These are phyloP conservation scores for Mus caroli DNA, from an alignment of 2,797 vertebrate genomes.

Conservation along the genomic window DNA sequence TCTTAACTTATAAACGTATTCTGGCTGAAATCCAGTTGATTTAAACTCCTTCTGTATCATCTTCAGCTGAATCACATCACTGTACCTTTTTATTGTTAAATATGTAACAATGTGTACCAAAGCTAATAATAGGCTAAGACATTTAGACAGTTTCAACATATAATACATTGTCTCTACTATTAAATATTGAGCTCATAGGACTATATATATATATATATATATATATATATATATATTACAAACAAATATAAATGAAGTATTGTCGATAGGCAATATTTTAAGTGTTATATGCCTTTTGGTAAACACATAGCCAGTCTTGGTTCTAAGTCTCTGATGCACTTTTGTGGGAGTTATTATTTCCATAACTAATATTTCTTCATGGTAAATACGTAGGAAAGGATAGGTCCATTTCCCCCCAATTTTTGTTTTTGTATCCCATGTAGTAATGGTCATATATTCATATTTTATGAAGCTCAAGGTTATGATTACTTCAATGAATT, in stretches of 20 bases:
- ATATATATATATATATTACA: too few species aligned
- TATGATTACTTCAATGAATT: not conserved
- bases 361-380: not conserved
- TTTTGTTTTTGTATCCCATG: not conserved
- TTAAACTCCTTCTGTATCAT: not conserved
- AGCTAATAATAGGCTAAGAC: not conserved
- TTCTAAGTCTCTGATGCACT: not conserved
- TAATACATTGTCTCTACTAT: not conserved
- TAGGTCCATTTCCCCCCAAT: too few species aligned
- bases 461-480: not conserved
- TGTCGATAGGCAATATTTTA: not conserved
- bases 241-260: not conserved
- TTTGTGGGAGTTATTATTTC: not conserved
- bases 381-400: not conserved
- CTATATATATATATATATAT: too few species aligned
- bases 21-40: not conserved
- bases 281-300: not conserved
- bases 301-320: not conserved
- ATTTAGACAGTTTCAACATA: not conserved
- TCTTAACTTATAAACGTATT: not conserved
- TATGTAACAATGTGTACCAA: not conserved
- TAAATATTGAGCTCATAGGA: not conserved
- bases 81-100: not conserved
- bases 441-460: not conserved
- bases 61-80: not conserved